Conservation (phyloP, 2,888 invertebrate genomes). For the Imbricaverruca yamaguchii region DNA sequence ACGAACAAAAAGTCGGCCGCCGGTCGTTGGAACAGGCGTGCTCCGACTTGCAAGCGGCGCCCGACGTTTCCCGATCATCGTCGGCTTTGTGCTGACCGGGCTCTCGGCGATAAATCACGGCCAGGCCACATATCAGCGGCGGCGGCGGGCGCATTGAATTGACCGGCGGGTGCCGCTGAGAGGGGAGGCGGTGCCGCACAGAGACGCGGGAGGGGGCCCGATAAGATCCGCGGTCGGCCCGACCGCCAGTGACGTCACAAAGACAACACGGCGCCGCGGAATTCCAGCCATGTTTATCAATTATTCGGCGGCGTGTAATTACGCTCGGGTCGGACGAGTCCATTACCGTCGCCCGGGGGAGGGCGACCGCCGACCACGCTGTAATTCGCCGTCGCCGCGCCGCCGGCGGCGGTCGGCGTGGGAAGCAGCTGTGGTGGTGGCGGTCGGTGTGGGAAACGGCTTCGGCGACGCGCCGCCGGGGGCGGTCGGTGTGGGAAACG, state of each 20-base stretch:
- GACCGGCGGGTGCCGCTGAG: neutral
- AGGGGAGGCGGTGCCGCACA: neutral
- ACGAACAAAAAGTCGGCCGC: neutral
- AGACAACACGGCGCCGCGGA: neutral
- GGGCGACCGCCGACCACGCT: neutral
- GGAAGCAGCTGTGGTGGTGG: neutral
- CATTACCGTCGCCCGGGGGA: neutral
- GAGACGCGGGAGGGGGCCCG: neutral
- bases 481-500: neutral
- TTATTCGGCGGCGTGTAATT: slow-evolving; percentile 8
- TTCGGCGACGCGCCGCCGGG: neutral
- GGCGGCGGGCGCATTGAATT: neutral
- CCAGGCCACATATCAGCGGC: neutral
- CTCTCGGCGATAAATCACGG: neutral
- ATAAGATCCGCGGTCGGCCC: too few species aligned
- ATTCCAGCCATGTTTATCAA: slow-evolving; percentile 19
- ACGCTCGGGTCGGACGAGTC: neutral
- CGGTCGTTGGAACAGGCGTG: neutral
- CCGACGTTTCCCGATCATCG: neutral
- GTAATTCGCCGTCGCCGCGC: neutral
- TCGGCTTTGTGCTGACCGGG: neutral
- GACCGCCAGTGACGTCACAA: slow-evolving; percentile 3
- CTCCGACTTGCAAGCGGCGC: neutral
- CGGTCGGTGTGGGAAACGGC: neutral
- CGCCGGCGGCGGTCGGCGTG: neutral